Evolutionary conservation across 1,140 invertebrate genomes (phyloP).

Genomic region (Drosophila nigrodunni): DNA sequence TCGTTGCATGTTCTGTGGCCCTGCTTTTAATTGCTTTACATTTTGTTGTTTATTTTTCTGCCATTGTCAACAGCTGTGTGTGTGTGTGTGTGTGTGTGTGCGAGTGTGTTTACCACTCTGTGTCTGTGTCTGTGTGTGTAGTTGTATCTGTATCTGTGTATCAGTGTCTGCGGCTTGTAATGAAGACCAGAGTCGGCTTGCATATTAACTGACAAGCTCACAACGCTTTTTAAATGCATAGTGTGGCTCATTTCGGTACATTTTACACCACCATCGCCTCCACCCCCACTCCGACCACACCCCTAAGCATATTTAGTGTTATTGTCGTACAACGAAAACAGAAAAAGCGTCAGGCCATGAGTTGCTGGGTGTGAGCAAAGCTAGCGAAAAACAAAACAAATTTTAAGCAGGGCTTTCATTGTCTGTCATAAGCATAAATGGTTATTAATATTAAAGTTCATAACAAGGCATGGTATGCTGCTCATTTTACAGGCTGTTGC

Average conservation of each 20-base stretch:
- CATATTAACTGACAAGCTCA: conserved; percentile 75
- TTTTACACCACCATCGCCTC: not conserved
- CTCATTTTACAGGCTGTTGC: conserved; percentile 62
- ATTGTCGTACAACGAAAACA: conserved; percentile 62
- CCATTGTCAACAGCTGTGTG: conserved; percentile 33
- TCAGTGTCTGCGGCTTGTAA: conserved; percentile 56
- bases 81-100: conserved; percentile 33
- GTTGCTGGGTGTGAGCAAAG: not conserved
- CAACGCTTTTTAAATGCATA: conserved; percentile 71
- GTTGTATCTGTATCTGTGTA: not conserved
- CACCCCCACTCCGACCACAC: conserved; percentile 7
- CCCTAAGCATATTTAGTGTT: conserved; percentile 73
- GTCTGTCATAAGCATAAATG: conserved; percentile 79
- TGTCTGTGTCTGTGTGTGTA: conserved; percentile 22
- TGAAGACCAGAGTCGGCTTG: conserved; percentile 74
- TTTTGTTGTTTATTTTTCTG: conserved; percentile 73
- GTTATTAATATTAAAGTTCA: conserved; percentile 78
- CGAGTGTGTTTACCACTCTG: not conserved
- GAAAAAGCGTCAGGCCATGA: conserved; percentile 12
- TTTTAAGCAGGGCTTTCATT: conserved; percentile 59
- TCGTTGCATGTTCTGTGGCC: conserved; percentile 58
- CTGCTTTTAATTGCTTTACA: conserved; percentile 83
- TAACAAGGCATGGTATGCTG: conserved; percentile 49
- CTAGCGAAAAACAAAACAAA: conserved; percentile 27
- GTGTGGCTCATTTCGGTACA: conserved; percentile 16